Base-by-base conservation (phyloP, 2,888 invertebrate genomes). In the Ommatoiulus sabulosus region DNA sequence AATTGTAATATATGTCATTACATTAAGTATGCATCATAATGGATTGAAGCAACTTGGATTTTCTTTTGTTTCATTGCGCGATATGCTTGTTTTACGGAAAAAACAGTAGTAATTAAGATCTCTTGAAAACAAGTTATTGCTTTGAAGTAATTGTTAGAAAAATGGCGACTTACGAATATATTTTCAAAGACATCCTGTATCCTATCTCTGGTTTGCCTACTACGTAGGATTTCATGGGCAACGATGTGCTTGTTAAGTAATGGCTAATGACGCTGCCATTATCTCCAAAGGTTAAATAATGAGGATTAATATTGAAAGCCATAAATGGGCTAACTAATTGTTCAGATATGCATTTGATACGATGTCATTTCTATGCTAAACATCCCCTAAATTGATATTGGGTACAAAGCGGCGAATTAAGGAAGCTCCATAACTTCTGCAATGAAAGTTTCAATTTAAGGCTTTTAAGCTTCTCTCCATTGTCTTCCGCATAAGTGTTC, bases 261-360 rank as follows among this genome's bases (percentile, higher is more conserved):
- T 44, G 46, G 87, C 87, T 87, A 87, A 87, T 87, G 46, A 87
- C n/a, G 87, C 48, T 20, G 44, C 87, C 44, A 44, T 84, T 84
- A 84, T 84, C 84, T 35, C 12, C 44, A 44, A 43, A 84, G 84
- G 84, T 84, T 84, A 84, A 84, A 52, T 87, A 87, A 87, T 87
- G 87, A 46, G 87, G 87, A 87, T 87, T 87, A 87, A 87, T 87
- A 87, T 87, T 87, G 44, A 48, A 87, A 44, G 7, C 46, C 46
- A 20, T 52, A 43, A 84, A 84, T 35, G 48, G 20, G 87, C n/a
- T 44, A 52, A 44, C 48, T 87, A 87, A 87, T 87, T 87, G 87
- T 87, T 48, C n/a, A 87, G 20, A 87, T 87, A 87, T 87, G 12
- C 52, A 6, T 87, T 87, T 87, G 87, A 87, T 87, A 63, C n/a